A percentile compares a stretch with the other conserved stretches of the same genome.
Conservation (phyloP, 2,888 invertebrate genomes). For the Drosophila koepferae region DNA sequence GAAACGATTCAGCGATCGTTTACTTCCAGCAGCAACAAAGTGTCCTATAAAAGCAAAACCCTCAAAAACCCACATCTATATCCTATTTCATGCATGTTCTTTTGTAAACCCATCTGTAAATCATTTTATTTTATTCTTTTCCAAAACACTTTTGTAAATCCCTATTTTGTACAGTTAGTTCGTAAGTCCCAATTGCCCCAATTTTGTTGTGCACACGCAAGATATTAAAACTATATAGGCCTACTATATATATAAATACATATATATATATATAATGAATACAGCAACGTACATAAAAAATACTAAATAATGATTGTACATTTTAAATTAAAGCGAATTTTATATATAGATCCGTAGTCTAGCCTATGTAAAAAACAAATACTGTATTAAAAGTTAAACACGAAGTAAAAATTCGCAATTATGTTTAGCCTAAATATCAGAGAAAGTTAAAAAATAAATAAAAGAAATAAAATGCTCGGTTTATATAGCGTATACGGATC, state of each 20-base stretch:
- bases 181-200: slow-evolving; percentile 32
- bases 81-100: slow-evolving; percentile 3
- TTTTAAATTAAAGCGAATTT: slow-evolving; percentile 61
- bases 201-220: slow-evolving; percentile 58
- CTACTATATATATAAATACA: slow-evolving; percentile 14
- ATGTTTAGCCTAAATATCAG: slow-evolving; percentile 63
- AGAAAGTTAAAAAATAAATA: slow-evolving; percentile 25
- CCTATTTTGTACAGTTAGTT: slow-evolving; percentile 70
- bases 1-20: slow-evolving; percentile 30
- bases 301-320: slow-evolving; percentile 59
- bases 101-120: slow-evolving; percentile 10
- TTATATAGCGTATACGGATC: slow-evolving; percentile 38
- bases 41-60: slow-evolving; percentile 33
- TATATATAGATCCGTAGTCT: slow-evolving; percentile 48
- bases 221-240: slow-evolving; percentile 55
- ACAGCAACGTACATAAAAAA: slow-evolving; percentile 28
- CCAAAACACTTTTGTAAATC: slow-evolving; percentile 28
- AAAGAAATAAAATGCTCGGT: slow-evolving; percentile 62
- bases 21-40: slow-evolving; percentile 55
- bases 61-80: background rate
- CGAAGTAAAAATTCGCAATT: slow-evolving; percentile 41
- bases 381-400: slow-evolving; percentile 73
- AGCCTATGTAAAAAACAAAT: slow-evolving; percentile 67
- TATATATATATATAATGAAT: slow-evolving; percentile 21
- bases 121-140: slow-evolving; percentile 1